Conservation (phyloP, 2,113 vertebrate species). For the Engystomops pustulosus region DNA sequence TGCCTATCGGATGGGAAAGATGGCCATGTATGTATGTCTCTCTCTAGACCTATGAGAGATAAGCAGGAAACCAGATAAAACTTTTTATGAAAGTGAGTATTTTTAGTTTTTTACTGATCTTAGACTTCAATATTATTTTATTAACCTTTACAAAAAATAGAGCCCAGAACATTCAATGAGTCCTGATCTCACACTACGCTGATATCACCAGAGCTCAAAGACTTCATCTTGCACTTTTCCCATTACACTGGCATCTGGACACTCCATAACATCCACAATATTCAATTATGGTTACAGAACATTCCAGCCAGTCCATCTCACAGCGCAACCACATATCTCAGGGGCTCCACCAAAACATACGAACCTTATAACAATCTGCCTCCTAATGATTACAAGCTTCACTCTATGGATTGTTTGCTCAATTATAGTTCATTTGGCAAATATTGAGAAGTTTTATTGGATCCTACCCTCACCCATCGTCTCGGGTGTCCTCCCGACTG, state of each 20-base stretch:
- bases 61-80: no score
- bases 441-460: not conserved
- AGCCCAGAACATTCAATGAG: not conserved
- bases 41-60: no score
- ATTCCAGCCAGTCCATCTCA: constrained; percentile 29
- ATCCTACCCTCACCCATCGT: not conserved
- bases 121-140: no score
- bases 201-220: not conserved
- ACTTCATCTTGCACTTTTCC: constrained; percentile 4
- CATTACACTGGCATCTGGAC: constrained; percentile 4
- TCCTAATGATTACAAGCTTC: constrained; percentile 10
- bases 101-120: no score
- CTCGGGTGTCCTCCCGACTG: not conserved
- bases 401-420: constrained; percentile 9
- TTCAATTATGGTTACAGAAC: constrained; percentile 36
- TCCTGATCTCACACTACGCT: not conserved
- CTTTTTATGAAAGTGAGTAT: no score
- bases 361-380: constrained; percentile 34
- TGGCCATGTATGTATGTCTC: no score
- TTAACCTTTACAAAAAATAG: not conserved
- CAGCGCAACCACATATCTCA: constrained; percentile 42
- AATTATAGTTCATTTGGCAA: constrained; percentile 5
- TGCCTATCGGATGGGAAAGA: no score
- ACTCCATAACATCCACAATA: not conserved
- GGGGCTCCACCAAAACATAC: constrained; percentile 31